phyloP scores from a whole-genome alignment of 2,113 vertebrate genomes.

The Dinomys branickii region DNA sequence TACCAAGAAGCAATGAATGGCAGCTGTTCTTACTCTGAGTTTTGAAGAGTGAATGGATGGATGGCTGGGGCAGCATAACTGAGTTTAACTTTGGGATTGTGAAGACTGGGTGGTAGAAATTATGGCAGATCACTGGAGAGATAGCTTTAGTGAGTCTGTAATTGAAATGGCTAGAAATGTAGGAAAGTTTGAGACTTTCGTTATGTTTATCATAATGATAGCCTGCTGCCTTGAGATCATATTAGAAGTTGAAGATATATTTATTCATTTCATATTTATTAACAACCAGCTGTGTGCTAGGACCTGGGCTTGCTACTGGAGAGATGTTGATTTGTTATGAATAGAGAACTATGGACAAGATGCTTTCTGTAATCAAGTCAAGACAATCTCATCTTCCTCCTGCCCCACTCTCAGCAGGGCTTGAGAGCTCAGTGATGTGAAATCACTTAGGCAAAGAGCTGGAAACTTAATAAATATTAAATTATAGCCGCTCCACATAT shows the following conservation, averaged over 20 bases:
- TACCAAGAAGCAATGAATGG: not conserved
- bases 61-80: not conserved
- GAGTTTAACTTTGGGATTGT: not conserved
- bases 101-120: not conserved
- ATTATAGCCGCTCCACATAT: not conserved
- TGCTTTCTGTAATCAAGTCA: not conserved
- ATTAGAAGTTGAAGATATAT: not conserved
- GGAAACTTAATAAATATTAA: not conserved
- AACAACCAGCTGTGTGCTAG: not conserved
- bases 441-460: not conserved
- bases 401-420: not conserved
- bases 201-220: conserved; percentile 13
- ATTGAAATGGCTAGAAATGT: not conserved
- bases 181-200: not conserved
- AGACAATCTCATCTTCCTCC: not conserved
- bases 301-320: not conserved
- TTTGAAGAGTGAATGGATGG: not conserved
- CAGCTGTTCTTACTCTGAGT: not conserved
- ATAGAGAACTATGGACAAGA: not conserved
- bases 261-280: conserved; percentile 37
- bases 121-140: not conserved
- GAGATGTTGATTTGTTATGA: not conserved
- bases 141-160: not conserved
- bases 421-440: not conserved
- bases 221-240: not conserved